Base-by-base conservation (phyloP, 2,888 invertebrate genomes). In the Dasysyrphus tricinctus region DNA sequence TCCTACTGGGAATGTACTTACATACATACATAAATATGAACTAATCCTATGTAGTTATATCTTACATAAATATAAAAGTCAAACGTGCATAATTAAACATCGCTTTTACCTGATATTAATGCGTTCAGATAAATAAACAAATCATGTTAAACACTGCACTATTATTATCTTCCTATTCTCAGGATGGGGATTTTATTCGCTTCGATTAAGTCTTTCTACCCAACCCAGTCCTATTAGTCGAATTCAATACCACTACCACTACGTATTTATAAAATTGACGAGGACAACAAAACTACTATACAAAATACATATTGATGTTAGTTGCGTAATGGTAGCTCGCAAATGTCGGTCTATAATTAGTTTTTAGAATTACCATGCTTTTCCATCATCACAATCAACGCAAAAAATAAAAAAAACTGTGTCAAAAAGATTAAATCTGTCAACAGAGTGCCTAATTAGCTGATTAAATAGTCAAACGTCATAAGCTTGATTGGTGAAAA, bases 391-490 rank as follows among this genome's bases (percentile, higher is more conserved):
- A 57, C 14, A 63, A 47, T 70, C 24, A 24, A 24, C 24, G 24
- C 3, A 61, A 34, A 54, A 57, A 67, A 44, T 32, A 44, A 72
- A 34, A 49, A 47, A 3, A 61, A 80, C 4, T 59, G 19, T 57
- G 2, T 14, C 16, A 77, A 78, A 24, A 73, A 49, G 42, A 67
- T 82, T 73, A 73, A 82, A 78, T 54, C 54, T 32, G 14, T 54
- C 54, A 54, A 42, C 8, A 29, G 32, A 67, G 24, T 54, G 37
- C 44, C 67, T 83, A 83, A 83, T 83, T 83, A 83, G 67, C 69
- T 32, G 37, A 56, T 51, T 19, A 49, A 59, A 51, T 34, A 59
- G 78, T 73, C 77, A 82, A 82, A 67, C 51, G 59, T 12, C 37
- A 59, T 24, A 24, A 54, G 44, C 69, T 78, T 73, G 12, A 37